These are phyloP conservation scores for Altica lythri DNA, from an alignment of 2,888 invertebrate species.

Conservation along the genomic window DNA sequence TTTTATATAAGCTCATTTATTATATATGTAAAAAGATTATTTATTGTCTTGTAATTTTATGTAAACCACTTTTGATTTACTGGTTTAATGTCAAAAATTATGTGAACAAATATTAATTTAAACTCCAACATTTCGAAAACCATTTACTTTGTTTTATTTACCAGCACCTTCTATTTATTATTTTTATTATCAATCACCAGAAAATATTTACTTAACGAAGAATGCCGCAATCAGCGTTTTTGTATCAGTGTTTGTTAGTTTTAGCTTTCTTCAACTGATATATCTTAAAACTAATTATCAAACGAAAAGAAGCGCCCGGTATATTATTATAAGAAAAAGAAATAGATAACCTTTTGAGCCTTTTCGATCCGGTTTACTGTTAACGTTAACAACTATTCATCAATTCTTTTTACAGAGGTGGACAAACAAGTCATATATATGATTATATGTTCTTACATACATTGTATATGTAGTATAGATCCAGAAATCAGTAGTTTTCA, in stretches of 20 bases:
- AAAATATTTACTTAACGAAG: conserved; percentile 1
- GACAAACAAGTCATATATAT: background rate
- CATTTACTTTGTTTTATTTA: background rate
- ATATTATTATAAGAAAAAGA: background rate
- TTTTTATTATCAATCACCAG: background rate
- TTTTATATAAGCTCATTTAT: conserved; percentile 15
- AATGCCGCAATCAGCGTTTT: background rate
- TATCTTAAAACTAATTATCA: conserved; percentile 6
- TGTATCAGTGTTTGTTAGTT: background rate
- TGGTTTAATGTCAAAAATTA: conserved; percentile 3
- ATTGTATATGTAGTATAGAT: no score
- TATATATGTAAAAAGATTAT: conserved; percentile 18
- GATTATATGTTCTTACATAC: no score
- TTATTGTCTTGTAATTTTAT: conserved; percentile 14
- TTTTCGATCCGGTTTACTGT: conserved; percentile 4
- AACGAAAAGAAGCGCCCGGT: conserved; percentile 1
- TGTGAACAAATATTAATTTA: no score
- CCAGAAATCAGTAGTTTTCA: no score
- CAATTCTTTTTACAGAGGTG: no score
- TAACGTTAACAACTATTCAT: no score
- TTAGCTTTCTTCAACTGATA: conserved; percentile 1
- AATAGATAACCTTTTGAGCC: conserved; percentile 9
- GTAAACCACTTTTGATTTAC: conserved; percentile 9
- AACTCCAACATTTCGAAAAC: background rate
- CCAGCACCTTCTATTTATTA: background rate